These are phyloP conservation scores for Corydoras maculifer DNA, from an alignment of 2,113 vertebrate species.

Conservation along the genomic window DNA sequence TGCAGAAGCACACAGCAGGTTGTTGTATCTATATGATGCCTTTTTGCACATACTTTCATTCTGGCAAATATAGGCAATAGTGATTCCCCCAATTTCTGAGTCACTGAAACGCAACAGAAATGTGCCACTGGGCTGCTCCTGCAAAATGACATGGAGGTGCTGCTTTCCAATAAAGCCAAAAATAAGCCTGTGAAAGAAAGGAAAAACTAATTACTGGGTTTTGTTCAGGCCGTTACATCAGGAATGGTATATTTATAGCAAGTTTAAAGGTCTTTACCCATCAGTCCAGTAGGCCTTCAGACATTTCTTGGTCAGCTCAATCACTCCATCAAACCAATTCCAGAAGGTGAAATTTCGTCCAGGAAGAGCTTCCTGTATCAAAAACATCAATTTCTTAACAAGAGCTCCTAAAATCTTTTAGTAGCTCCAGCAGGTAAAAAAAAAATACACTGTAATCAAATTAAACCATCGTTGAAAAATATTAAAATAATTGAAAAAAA, in stretches of 20 bases:
- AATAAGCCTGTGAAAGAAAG: slow-evolving; percentile 71
- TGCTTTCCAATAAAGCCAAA: slow-evolving; percentile 94
- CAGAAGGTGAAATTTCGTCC: slow-evolving; percentile 93
- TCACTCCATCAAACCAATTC: slow-evolving; percentile 98
- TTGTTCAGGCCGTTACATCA: not conserved
- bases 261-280: slow-evolving; percentile 57
- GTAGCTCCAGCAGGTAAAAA: too few species aligned
- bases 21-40: not conserved
- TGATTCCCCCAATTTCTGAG: slow-evolving; percentile 94
- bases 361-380: slow-evolving; percentile 81
- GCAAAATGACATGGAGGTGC: slow-evolving; percentile 81
- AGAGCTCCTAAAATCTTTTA: not conserved
- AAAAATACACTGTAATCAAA: too few species aligned
- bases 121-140: slow-evolving; percentile 73
- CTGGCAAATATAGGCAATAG: slow-evolving; percentile 81
- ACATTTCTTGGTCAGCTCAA: slow-evolving; percentile 91
- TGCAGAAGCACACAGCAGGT: too few species aligned
- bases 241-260: not conserved
- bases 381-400: not conserved
- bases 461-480: too few species aligned
- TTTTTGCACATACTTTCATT: slow-evolving; percentile 52
- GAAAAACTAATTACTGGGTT: not conserved
- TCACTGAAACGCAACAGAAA: slow-evolving; percentile 96
- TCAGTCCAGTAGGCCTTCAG: slow-evolving; percentile 89
- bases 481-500: too few species aligned